Evolutionary conservation across 2,113 vertebrate species (phyloP), one percentile per base, ranked within the genome.

Genomic region (Alouatta palliata): DNA sequence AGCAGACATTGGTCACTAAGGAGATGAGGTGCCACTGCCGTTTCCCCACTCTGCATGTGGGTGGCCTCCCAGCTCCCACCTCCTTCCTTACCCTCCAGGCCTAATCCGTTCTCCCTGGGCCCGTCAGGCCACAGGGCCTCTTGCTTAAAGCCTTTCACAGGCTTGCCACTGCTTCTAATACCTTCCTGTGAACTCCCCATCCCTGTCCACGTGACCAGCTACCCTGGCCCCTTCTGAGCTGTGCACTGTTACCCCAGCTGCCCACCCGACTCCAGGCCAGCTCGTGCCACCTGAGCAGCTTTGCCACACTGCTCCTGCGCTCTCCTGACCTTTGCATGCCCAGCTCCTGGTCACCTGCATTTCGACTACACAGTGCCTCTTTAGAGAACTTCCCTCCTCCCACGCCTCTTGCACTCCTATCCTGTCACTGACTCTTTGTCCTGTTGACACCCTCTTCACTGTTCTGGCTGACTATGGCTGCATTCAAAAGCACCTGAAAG

Each of bases 31-130:
- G 21, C 45, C 45, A 9, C 25, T 1, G 3, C 3, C 11, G 1
- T 8, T 1, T 5, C 23, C 25, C 25, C 8, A 2, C 4, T 3
- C 2, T 19, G 2, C 2, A 54, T 66, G 43, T 6, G 61, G 27
- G 47, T 79, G 47, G 9, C 32, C 32, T 47, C 56, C 23, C 27
- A 25, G 19, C 6, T 14, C 25, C 45, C 43, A 58, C 17, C 56
- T 71, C 43, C 32, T 87, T 45, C 37, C 27, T 40, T 49, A 16
- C 25, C 32, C 23, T 20, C 47, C 37, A 4, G 6, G 4, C 20
- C 2, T 21, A 54, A 32, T 37, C 25, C 27, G 16, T 54, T 66
- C 32, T 40, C 25, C 6, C 49, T 23, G 52, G 73, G 73, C 14
- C 12, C 27, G 5, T 30, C 61, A 64, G 61, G 27, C 61, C 61